Percentiles rank a stretch among this genome's conserved stretches.
Conservation (phyloP, 1,140 invertebrate genomes). For the Saxidomus purpurata region DNA sequence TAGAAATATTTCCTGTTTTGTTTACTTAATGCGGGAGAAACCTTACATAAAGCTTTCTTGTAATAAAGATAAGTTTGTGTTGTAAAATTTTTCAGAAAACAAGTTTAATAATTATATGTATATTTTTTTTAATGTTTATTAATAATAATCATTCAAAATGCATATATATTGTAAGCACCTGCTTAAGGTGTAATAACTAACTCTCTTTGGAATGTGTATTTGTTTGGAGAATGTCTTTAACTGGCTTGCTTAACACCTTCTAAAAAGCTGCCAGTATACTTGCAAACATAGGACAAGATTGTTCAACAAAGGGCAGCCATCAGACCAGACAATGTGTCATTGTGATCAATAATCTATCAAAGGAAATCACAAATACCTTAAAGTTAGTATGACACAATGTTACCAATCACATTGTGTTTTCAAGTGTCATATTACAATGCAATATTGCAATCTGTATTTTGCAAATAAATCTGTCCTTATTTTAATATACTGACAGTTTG, state of each 20-base stretch:
- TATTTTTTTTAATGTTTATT: too few relatives aligned
- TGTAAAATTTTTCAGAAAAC: too few relatives aligned
- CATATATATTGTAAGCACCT: conserved; percentile 11
- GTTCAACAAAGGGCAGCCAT: background rate
- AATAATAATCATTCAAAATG: too few relatives aligned
- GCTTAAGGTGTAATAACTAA: background rate
- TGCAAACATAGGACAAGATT: background rate
- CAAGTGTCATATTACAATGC: background rate
- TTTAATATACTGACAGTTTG: background rate
- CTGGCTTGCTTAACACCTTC: conserved; percentile 47
- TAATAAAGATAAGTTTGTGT: too few relatives aligned
- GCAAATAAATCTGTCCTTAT: background rate
- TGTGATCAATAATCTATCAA: conserved; percentile 13
- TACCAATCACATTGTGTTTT: background rate
- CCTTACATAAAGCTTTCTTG: too few relatives aligned
- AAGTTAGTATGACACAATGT: background rate
- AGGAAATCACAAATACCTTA: conserved; percentile 10
- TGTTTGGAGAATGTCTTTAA: background rate
- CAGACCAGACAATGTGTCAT: conserved; percentile 14
- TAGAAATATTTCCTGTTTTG: too few relatives aligned
- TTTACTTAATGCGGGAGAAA: too few relatives aligned
- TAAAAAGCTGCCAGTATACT: conserved; percentile 15
- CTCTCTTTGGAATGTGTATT: conserved; percentile 1
- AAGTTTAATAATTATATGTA: too few relatives aligned
- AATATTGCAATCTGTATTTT: background rate